phyloP scores from a whole-genome alignment of 2,113 vertebrate genomes.

The Cebidichthys violaceus region DNA sequence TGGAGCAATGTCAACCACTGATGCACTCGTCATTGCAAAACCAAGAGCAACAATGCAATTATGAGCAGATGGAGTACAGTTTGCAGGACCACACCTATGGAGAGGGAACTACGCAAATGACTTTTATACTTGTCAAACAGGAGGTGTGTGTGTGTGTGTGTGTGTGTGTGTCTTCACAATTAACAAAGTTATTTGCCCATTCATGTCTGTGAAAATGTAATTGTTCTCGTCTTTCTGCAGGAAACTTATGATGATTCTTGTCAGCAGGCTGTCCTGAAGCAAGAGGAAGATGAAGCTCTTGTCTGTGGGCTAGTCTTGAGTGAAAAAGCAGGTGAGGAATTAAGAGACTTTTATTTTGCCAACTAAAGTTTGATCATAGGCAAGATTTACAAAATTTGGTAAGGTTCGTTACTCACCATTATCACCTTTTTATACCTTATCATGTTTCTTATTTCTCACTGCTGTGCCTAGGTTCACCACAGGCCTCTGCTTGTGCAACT shows the following conservation, averaged over 20 bases:
- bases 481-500: background rate
- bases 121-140: constrained; percentile 62
- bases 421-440: background rate
- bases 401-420: background rate
- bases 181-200: background rate
- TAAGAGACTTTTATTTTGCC: background rate
- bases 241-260: constrained; percentile 28
- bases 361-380: background rate
- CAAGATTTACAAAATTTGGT: background rate
- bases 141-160: constrained; percentile 69
- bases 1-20: constrained; percentile 48
- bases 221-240: background rate
- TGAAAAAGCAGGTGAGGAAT: constrained; percentile 54
- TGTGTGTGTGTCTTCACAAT: background rate
- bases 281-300: constrained; percentile 61
- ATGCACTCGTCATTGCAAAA: background rate
- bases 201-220: background rate
- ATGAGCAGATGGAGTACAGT: constrained; percentile 17
- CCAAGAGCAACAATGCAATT: background rate
- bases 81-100: constrained; percentile 63
- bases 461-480: constrained; percentile 21
- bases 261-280: constrained; percentile 53
- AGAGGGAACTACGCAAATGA: constrained; percentile 44
- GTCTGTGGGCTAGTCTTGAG: constrained; percentile 33
- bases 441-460: constrained; percentile 3